Evolutionary conservation across 2,797 vertebrate genomes (phyloP), one percentile per base, ranked within the genome.

Genomic region (Gymnoscopelus microlampas): DNA sequence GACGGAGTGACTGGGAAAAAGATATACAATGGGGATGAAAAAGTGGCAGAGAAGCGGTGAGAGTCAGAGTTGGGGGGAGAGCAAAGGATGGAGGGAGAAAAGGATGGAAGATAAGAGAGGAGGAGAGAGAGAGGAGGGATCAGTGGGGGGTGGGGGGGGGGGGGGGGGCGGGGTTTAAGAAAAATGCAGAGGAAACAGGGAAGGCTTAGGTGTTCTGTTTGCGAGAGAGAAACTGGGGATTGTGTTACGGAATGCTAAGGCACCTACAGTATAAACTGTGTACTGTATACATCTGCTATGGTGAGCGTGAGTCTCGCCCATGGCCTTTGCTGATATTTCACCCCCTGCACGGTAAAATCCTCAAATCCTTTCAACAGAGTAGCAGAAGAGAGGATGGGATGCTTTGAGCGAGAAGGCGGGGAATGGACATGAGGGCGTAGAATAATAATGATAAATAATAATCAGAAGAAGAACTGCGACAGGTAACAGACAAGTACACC

Each of bases 181-280:
- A 35, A 35, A 60, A 59, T 57, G 71, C 68, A 60, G 50, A 48
- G 14, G 26, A 57, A 29, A 57, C 12, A 57, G 11, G 55, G 11
- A 57, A 15, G n/a, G 50, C 12, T 13, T 13, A 51, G 50, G 50
- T 13, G 50, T 13, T 44, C 39, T 44, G 39, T 44, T 44, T 44
- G 39, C 39, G 7, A 15, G 84, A 70, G 85, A 84, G 85, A 53
- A 63, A 54, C 48, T 29, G 12, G 4, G 49, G 10, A 50, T 59
- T 51, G 59, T 55, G 48, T 70, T 44, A 44, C 8, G 39, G 39
- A 44, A 44, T 44, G 39, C 39, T 44, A 44, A 44, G 39, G 39
- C 39, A 2, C 39, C 8, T 8, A 44, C 39, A 10, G 39, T 44
- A 44, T 44, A 44, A 44, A 44, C 39, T 44, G 39, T 44, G 39